Evolutionary conservation across 2,797 vertebrate species (phyloP), one percentile per base, ranked within the genome.

Genomic region (Petrocephalus sullivani): DNA sequence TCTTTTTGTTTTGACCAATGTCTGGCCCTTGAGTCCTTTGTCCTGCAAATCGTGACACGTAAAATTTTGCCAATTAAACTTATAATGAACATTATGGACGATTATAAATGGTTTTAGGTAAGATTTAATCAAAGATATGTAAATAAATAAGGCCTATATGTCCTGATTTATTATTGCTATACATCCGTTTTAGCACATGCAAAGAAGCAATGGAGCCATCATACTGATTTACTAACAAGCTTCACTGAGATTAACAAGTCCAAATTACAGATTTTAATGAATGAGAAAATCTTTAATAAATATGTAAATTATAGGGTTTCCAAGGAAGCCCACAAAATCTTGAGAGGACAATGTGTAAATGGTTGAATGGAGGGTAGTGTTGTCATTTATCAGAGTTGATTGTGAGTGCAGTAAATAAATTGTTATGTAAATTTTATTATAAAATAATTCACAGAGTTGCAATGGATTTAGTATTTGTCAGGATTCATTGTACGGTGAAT

Each of bases 211-310:
- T 6, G 16, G 0, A 78, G 37, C 37, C 71, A 78, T 78, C 16
- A 46, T 78, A n/a, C 71, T 78, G 71, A 78, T 78, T 78, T 78
- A 78, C 71, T 78, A 46, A 78, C 71, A 78, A 16, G 19, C 71
- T 78, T 78, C 71, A 46, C 41, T 78, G 71, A 16, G 16, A 49
- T 78, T 78, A 78, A 12, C 37, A 78, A 19, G 0, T 78, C 16
- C 71, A 78, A 78, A 78, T 46, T 49, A 78, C 33, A 49, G 71
- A 78, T 78, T 78, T 78, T 78, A 78, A 78, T 41, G 71, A 78
- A 78, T n/a, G 71, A 49, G 71, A 41, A 49, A 78, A 49, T 78
- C 37, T 46, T 46, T 78, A 78, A 16, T 78, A 78, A 78, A 46
- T 78, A 78, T 78, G 71, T 78, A 78, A 78, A 78, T 78, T n/a